phyloP scores from a whole-genome alignment of 2,888 invertebrate genomes.

The Caenorhabditis virilis region DNA sequence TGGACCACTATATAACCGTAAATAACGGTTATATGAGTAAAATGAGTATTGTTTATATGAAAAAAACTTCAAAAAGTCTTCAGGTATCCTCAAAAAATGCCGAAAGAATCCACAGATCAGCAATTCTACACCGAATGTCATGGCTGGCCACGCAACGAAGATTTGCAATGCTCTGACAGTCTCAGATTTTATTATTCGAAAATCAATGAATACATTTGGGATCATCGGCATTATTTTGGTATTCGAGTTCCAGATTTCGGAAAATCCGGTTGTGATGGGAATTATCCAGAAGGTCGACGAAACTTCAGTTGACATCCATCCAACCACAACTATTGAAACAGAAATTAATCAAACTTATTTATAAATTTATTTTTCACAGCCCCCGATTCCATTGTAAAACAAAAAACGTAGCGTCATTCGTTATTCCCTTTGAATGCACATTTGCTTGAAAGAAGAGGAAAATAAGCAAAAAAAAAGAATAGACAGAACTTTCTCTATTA shows the following conservation, averaged over 20 bases:
- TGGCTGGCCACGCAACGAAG: background rate
- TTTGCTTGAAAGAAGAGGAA: no score
- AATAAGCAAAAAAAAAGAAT: no score
- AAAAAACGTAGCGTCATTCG: no score
- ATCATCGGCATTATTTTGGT: slow-evolving; percentile 7
- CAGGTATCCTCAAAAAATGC: slow-evolving; percentile 4
- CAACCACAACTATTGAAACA: background rate
- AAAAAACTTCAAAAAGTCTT: no score
- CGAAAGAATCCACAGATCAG: background rate
- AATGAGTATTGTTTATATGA: no score
- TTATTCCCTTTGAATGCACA: no score
- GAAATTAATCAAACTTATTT: background rate
- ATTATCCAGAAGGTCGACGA: background rate
- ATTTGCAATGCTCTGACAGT: slow-evolving; percentile 1
- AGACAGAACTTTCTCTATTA: no score
- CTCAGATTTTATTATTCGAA: background rate
- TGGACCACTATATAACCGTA: no score
- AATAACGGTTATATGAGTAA: no score
- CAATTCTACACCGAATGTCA: background rate
- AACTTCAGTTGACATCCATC: no score
- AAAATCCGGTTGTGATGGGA: background rate
- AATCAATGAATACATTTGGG: background rate
- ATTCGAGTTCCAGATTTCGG: slow-evolving; percentile 2
- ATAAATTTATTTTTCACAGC: background rate
- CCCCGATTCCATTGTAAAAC: no score